Base-by-base conservation (phyloP, 1,140 invertebrate species). In the Drosophila teissieri region DNA sequence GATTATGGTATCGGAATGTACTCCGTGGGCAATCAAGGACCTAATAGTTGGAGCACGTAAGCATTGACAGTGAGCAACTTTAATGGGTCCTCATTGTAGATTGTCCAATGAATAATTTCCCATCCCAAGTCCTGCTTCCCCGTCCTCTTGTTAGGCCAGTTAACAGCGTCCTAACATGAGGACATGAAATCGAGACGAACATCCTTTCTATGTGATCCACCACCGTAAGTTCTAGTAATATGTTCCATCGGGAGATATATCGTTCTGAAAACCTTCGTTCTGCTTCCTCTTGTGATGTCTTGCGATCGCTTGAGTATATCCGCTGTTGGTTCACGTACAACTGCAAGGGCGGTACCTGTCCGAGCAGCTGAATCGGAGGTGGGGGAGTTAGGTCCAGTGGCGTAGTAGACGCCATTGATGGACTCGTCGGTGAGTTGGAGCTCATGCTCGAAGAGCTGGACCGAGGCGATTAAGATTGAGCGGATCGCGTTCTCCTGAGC, bases 341-440 rank as follows among this genome's bases (percentile, higher is more conserved):
- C 40, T 80, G 57, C 46, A 88, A 24, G 11, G 80, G 58, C 6
- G 84, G 51, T 24, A 73, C 39, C 55, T 53, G 55, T 0, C 27
- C 60, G 17, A 37, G 24, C 39, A 58, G 45, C n/a, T 60, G 42
- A 11, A 62, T 31, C 7, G 68, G 48, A n/a, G 58, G 65, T 24
- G 84, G 73, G 17, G 83, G 84, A 14, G 84, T 89, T 27, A 89
- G 36, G 17, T 89, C 80, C 22, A 90, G 24, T 2, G 84, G 77
- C 1, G 85, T 89, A 17, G 80, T 78, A 1, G 84, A 84, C 6
- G 61, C 64, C 4, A 64, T 89, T 11, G 83, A 88, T 10, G 76
- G 58, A 36, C 80, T 79, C 3, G 78, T 73, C 0, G 65, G 57
- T 0, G 80, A 64, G 10, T 68, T 69, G 8, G 85, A 80, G 24